A percentile compares a stretch with the other conserved stretches of the same genome.
Evolutionary conservation across 1,140 invertebrate species (phyloP).

Genomic region (Temnothorax curvispinosus): DNA sequence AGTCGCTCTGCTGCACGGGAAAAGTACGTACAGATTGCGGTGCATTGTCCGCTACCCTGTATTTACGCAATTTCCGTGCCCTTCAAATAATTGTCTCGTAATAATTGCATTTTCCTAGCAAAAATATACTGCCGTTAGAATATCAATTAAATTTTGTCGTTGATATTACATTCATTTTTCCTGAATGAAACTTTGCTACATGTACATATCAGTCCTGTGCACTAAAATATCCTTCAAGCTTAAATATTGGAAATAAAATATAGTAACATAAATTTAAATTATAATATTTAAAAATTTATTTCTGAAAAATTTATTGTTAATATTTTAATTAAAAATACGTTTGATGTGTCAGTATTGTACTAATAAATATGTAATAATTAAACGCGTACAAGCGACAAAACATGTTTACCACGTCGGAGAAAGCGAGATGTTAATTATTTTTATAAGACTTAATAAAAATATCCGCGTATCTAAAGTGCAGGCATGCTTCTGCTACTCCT

Average conservation of each 20-base stretch:
- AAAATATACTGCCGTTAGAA: neutral
- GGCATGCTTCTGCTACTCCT: neutral
- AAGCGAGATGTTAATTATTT: neutral
- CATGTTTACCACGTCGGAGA: neutral
- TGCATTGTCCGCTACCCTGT: conserved; percentile 50
- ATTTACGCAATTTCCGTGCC: conserved; percentile 45
- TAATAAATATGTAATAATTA: neutral
- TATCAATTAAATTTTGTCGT: neutral
- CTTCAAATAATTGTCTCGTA: conserved; percentile 40
- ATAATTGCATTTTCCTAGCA: conserved; percentile 42
- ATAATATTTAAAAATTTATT: neutral
- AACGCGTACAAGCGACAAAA: neutral
- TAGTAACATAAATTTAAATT: neutral
- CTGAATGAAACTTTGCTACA: neutral
- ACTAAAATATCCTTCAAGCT: neutral
- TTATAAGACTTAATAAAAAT: neutral
- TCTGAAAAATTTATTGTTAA: neutral
- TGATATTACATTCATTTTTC: neutral
- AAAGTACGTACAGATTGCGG: conserved; percentile 37
- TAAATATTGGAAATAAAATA: neutral
- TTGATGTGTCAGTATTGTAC: neutral
- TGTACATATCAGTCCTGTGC: too few relatives aligned
- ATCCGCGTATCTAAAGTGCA: neutral
- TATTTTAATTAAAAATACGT: neutral
- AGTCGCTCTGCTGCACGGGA: conserved; percentile 31